Evolutionary conservation across 2,797 vertebrate species (phyloP), one percentile per base, ranked within the genome.

Genomic region (Chaetophractus vellerosus): DNA sequence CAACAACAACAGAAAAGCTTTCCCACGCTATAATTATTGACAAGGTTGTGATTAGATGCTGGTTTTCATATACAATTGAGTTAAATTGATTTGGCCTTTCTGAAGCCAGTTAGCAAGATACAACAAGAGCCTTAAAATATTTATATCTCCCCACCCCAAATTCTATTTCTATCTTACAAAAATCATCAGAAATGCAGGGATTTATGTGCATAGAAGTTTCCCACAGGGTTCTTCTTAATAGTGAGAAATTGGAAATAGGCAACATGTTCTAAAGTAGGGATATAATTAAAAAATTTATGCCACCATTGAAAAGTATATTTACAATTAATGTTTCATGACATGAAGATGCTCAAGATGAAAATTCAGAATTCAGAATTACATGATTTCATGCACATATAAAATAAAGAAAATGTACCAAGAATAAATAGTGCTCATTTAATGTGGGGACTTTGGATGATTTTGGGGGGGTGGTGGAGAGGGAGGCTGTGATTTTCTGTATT

Each of bases 1-100:
- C 68, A 41, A 59, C 33, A 66, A 52, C 50, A 36, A 48, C n/a
- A n/a, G 33, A 57, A 26, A 68, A 8, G 4, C 21, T 55, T 55
- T 61, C 66, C 9, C 8, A 64, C 18, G n/a, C 36, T 11, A 6
- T 6, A 33, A 16, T 81, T 57, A 52, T 21, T 21, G 41, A 15
- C 31, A 24, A 21, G 23, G 50, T 9, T 1, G 16, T 33, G 28
- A 45, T 11, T 19, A 41, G 6, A 26, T 15, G 11, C 33, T 72
- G 7, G 2, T 78, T 12, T 50, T 15, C 28, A 11, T 21, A 28
- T 4, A 0, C 0, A 33, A 4, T 9, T 55, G 23, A 38, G 45
- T 48, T 63, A 48, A n/a, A n/a, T 6, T 1, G 36, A 31, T 10
- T 16, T 7, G 5, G 10, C 33, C 41, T 78, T 38, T 66, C 83